Percentiles rank a stretch among this genome's conserved stretches.
Conservation (phyloP, 2,113 vertebrate species). For the Sardina pilchardus region DNA sequence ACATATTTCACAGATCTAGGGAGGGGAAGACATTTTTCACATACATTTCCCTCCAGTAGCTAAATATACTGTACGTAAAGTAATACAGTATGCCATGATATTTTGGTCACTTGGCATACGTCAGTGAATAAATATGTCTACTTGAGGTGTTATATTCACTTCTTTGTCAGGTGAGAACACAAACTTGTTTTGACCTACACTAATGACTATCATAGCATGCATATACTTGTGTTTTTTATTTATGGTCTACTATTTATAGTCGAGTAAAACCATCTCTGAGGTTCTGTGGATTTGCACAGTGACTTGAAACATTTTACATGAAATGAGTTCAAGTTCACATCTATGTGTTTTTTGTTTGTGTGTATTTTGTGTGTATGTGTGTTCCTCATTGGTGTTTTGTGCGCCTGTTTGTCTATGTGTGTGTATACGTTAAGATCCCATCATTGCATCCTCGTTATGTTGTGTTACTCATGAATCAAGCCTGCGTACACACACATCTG, state of each 20-base stretch:
- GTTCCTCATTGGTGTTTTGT: background rate
- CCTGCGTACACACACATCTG: background rate
- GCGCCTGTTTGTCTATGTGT: background rate
- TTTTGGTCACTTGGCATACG: background rate
- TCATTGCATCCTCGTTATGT: background rate
- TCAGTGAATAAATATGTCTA: background rate
- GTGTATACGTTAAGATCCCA: background rate
- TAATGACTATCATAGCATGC: background rate
- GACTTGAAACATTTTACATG: background rate
- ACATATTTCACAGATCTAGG: background rate
- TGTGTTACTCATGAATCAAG: slow-evolving; percentile 3
- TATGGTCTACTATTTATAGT: background rate
- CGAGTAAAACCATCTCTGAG: background rate
- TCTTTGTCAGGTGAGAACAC: slow-evolving; percentile 9
- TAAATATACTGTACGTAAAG: background rate
- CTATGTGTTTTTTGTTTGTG: background rate
- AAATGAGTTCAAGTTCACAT: background rate
- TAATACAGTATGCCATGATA: background rate
- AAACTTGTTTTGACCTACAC: background rate
- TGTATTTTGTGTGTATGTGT: background rate
- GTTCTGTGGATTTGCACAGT: background rate
- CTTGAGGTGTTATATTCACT: background rate
- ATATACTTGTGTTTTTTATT: slow-evolving; percentile 4
- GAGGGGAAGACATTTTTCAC: background rate
- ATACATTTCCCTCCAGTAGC: background rate